A percentile compares a stretch with the other conserved stretches of the same genome.
These are phyloP conservation scores for Cerastoderma edule DNA, from an alignment of 2,888 invertebrate species.

Conservation along the genomic window DNA sequence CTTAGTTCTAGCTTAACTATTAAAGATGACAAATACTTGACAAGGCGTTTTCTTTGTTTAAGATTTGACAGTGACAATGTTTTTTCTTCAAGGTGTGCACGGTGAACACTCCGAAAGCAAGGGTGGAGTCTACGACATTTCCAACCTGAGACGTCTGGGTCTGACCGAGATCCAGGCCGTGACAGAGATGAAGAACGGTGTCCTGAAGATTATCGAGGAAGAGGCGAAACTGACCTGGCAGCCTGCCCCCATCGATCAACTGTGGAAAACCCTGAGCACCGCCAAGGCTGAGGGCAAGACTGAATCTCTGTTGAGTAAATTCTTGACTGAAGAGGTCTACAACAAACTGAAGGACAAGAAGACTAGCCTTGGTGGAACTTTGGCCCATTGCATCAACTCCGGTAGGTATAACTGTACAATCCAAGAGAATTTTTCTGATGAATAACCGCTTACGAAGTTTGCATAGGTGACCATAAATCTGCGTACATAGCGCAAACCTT, in stretches of 20 bases:
- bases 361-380: slow-evolving; percentile 72
- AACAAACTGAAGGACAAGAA: slow-evolving; percentile 71
- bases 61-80: too few species aligned
- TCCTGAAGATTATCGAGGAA: slow-evolving; percentile 71
- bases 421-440: too few species aligned
- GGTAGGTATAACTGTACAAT: slow-evolving; percentile 37
- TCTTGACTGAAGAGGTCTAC: slow-evolving; percentile 69
- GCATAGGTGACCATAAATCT: too few species aligned
- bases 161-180: slow-evolving; percentile 77
- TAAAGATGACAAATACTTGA: too few species aligned
- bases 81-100: slow-evolving; percentile 77
- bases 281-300: slow-evolving; percentile 50
- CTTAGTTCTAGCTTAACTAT: too few species aligned
- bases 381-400: slow-evolving; percentile 86
- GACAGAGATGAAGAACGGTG: slow-evolving; percentile 76
- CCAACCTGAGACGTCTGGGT: slow-evolving; percentile 80
- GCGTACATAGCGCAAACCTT: too few species aligned
- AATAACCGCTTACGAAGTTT: too few species aligned
- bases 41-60: too few species aligned
- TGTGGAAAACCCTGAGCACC: slow-evolving; percentile 63
- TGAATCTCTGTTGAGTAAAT: slow-evolving; percentile 89
- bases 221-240: slow-evolving; percentile 66
- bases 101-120: slow-evolving; percentile 80
- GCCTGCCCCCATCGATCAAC: slow-evolving; percentile 46
- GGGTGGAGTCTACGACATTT: slow-evolving; percentile 80